Percentiles rank a stretch among this genome's conserved stretches.
Evolutionary conservation across 2,113 vertebrate species (phyloP).

Genomic region (Corythaeola cristata): DNA sequence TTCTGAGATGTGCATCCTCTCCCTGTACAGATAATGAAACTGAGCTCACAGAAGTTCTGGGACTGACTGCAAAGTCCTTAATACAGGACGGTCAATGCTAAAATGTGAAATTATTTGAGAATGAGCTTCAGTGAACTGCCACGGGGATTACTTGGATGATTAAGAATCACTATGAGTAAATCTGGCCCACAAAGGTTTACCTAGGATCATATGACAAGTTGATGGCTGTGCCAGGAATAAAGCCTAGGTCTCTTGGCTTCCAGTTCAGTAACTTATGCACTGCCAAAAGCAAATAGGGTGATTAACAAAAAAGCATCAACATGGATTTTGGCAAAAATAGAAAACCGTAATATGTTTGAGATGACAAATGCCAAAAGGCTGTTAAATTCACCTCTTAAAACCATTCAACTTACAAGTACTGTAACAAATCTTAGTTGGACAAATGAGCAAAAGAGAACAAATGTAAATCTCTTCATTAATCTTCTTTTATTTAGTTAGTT

Average conservation of each 20-base stretch:
- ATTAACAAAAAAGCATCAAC: background rate
- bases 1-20: background rate
- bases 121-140: background rate
- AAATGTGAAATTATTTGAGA: background rate
- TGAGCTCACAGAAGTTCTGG: background rate
- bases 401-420: background rate
- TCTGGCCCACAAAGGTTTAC: background rate
- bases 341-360: background rate
- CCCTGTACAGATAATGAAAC: background rate
- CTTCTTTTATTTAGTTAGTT: background rate
- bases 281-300: background rate
- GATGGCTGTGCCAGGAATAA: background rate
- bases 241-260: background rate
- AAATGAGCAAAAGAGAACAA: background rate
- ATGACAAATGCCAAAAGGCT: slow-evolving; percentile 9
- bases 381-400: slow-evolving; percentile 13
- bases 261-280: background rate
- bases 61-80: background rate
- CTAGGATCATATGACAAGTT: background rate
- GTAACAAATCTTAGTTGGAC: background rate
- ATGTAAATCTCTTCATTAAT: background rate
- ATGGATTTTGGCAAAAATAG: background rate
- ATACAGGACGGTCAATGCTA: background rate
- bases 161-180: background rate
- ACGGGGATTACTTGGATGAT: background rate